Evolutionary conservation across 2,113 vertebrate species (phyloP).

Genomic region (Taurulus bubalis): DNA sequence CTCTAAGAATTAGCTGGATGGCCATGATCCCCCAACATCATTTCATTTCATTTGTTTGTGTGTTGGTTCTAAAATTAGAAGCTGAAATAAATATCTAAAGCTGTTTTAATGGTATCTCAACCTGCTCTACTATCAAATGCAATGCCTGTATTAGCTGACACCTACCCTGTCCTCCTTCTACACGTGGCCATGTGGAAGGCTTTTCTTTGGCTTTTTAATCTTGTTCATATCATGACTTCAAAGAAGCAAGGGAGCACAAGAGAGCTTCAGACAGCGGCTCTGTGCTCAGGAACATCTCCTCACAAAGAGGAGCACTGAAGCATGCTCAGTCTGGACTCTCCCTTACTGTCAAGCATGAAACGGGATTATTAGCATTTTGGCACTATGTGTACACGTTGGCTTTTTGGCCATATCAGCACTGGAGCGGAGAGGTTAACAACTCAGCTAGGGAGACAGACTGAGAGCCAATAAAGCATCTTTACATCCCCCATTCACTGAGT

Average conservation of each 20-base stretch:
- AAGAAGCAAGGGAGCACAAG: slow-evolving; percentile 3
- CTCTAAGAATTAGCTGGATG: not conserved
- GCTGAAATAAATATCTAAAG: not conserved
- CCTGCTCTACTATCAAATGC: not conserved
- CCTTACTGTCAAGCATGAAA: slow-evolving; percentile 44
- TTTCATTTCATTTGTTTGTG: not conserved
- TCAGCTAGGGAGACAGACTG: slow-evolving; percentile 20
- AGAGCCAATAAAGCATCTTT: slow-evolving; percentile 32
- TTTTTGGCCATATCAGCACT: slow-evolving; percentile 45
- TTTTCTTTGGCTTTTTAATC: slow-evolving; percentile 30
- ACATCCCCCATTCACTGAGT: slow-evolving; percentile 24
- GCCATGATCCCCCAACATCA: not conserved
- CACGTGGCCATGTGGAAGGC: not conserved
- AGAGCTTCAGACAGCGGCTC: slow-evolving; percentile 2
- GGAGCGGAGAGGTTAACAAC: slow-evolving; percentile 55
- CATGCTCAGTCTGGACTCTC: slow-evolving; percentile 40
- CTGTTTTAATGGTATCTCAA: not conserved
- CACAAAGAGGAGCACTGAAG: slow-evolving; percentile 21
- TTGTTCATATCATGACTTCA: slow-evolving; percentile 29
- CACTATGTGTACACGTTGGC: slow-evolving; percentile 30
- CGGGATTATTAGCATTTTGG: slow-evolving; percentile 53
- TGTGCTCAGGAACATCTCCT: slow-evolving; percentile 4
- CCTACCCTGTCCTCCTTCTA: not conserved
- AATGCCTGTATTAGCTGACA: not conserved
- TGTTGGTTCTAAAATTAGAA: not conserved